These are phyloP conservation scores for Linyphia triangularis DNA, from an alignment of 2,888 invertebrate species.

Conservation along the genomic window DNA sequence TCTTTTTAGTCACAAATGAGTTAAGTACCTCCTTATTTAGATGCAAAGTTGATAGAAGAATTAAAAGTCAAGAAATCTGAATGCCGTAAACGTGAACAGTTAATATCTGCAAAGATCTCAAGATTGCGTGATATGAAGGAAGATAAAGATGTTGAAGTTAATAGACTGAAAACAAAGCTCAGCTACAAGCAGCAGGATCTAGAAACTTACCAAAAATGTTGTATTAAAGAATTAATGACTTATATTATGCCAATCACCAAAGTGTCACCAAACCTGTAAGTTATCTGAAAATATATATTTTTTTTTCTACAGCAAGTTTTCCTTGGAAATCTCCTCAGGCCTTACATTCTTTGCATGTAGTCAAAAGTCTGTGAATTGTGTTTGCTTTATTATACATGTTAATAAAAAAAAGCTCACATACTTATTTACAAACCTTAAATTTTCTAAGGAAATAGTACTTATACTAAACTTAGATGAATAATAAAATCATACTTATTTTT, in stretches of 20 bases:
- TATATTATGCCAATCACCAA: constrained; percentile 86
- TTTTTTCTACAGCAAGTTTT: no score
- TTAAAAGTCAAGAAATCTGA: not conserved
- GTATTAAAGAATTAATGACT: constrained; percentile 84
- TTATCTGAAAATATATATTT: constrained; percentile 78
- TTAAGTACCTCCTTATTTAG: not conserved
- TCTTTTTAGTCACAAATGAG: no score
- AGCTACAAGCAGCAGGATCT: constrained; percentile 26
- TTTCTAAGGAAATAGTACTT: no score
- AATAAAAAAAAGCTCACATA: no score
- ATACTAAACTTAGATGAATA: no score
- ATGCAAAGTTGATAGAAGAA: not conserved
- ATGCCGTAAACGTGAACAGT: not conserved
- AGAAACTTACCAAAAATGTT: constrained; percentile 74
- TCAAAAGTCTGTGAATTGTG: no score
- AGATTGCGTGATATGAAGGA: not conserved
- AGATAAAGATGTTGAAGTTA: not conserved
- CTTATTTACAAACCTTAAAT: no score
- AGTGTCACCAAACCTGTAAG: constrained; percentile 54
- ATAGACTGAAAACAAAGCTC: not conserved
- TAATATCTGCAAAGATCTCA: not conserved
- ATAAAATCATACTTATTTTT: no score
- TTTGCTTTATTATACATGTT: no score
- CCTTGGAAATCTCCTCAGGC: no score
- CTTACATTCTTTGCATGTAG: no score